These are phyloP conservation scores for Druon quercuslanigerum DNA, from an alignment of 1,140 invertebrate species.

Conservation along the genomic window DNA sequence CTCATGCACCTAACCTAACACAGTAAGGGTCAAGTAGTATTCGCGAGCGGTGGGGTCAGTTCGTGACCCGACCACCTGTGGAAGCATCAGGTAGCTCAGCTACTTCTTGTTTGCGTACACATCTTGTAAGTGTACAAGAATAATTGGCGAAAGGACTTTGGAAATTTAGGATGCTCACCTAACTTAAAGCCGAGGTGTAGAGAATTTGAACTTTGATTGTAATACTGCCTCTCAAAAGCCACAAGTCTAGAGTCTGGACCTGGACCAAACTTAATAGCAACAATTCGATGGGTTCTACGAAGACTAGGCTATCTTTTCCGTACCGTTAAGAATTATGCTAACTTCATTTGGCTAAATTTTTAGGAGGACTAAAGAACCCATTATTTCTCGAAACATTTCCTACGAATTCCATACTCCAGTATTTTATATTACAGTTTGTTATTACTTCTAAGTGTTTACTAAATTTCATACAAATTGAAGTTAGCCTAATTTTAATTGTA, in stretches of 20 bases:
- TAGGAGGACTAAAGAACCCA: too few relatives aligned
- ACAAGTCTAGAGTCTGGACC: not conserved
- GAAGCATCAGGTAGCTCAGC: slow-evolving; percentile 63
- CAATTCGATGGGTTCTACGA: too few relatives aligned
- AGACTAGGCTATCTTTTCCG: too few relatives aligned
- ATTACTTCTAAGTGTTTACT: too few relatives aligned
- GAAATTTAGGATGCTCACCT: slow-evolving; percentile 33
- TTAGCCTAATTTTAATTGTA: too few relatives aligned
- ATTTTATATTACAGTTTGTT: too few relatives aligned
- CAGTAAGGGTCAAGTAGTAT: slow-evolving; percentile 48
- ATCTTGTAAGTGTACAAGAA: slow-evolving; percentile 55
- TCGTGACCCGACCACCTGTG: slow-evolving; percentile 72
- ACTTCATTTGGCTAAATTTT: too few relatives aligned
- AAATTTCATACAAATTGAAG: too few relatives aligned
- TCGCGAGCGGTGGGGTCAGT: slow-evolving; percentile 62
- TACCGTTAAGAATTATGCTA: too few relatives aligned
- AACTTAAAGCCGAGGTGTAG: slow-evolving; percentile 20
- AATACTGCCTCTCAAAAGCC: not conserved
- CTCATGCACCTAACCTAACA: slow-evolving; percentile 38
- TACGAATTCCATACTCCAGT: too few relatives aligned
- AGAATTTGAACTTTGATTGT: slow-evolving; percentile 37
- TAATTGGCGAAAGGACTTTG: not conserved
- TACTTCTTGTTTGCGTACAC: slow-evolving; percentile 68
- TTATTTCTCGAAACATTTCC: too few relatives aligned
- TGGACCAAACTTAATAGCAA: too few relatives aligned